Conservation (phyloP, 1,140 invertebrate genomes). For the Panulirus ornatus region DNA sequence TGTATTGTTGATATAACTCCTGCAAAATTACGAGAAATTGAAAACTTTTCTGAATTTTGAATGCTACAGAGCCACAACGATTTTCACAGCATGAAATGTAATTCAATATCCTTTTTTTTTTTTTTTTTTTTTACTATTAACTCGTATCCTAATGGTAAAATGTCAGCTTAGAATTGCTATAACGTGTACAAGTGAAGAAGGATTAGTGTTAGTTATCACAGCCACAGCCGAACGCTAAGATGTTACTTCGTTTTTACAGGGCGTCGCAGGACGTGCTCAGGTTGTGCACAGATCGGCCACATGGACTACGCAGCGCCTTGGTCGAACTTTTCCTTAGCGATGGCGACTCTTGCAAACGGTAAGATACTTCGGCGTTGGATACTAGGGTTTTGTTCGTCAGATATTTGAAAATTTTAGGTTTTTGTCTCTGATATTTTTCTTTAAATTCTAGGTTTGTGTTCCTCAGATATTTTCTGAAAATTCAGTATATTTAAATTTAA, state of each 20-base stretch:
- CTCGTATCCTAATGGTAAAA: too few species aligned
- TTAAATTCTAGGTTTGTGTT: neutral
- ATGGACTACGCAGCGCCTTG: conserved; percentile 21
- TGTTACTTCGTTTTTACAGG: neutral
- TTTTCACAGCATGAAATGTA: neutral
- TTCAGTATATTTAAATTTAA: neutral
- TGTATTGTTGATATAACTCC: neutral
- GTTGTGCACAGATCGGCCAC: neutral
- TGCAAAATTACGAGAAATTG: neutral
- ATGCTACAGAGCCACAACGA: neutral
- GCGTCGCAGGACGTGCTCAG: conserved; percentile 35
- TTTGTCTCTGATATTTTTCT: neutral
- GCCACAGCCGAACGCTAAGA: neutral
- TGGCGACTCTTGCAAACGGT: conserved; percentile 20
- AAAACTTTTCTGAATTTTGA: neutral
- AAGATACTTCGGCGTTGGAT: neutral
- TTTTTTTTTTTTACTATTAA: too few species aligned
- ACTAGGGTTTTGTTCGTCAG: too few species aligned
- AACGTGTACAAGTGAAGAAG: too few species aligned
- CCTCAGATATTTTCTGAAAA: neutral
- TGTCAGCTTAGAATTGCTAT: too few species aligned
- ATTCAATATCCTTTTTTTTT: too few species aligned
- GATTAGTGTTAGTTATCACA: neutral
- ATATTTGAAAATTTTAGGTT: too few species aligned
- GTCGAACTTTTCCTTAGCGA: conserved; percentile 38